Conservation (phyloP, 2,888 invertebrate genomes). For the Philhelius pedissequus region DNA sequence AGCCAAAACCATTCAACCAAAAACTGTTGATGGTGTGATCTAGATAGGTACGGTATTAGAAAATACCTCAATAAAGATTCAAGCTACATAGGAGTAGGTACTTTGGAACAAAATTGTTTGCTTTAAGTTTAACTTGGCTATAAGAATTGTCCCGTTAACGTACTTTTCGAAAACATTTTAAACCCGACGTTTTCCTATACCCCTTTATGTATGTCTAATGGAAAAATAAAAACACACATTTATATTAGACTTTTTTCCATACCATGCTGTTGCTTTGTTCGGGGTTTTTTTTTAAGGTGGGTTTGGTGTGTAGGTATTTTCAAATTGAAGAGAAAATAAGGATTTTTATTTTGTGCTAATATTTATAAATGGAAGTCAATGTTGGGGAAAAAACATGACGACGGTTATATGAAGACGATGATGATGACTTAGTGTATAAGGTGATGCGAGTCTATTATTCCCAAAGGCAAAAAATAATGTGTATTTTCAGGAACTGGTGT, state of each 20-base stretch:
- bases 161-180: constrained; percentile 31
- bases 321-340: constrained; percentile 45
- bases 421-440: constrained; percentile 35
- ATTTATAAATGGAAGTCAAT: constrained; percentile 26
- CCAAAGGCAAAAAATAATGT: neutral
- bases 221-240: constrained; percentile 21
- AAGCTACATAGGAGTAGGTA: too few relatives aligned
- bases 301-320: constrained; percentile 8
- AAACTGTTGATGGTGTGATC: constrained; percentile 33
- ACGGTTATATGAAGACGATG: constrained; percentile 60
- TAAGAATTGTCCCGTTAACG: constrained; percentile 45
- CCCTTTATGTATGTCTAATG: neutral
- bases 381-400: constrained; percentile 35
- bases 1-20: constrained; percentile 30
- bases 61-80: constrained; percentile 47
- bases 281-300: neutral
- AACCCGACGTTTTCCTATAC: neutral
- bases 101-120: constrained; percentile 42
- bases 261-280: constrained; percentile 58
- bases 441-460: constrained; percentile 63
- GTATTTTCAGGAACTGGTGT: neutral
- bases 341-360: constrained; percentile 45
- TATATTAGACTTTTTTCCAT: constrained; percentile 40
- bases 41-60: constrained; percentile 14
- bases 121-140: constrained; percentile 41